phyloP scores from a whole-genome alignment of 1,140 invertebrate species.

The Cotesia chilonis region DNA sequence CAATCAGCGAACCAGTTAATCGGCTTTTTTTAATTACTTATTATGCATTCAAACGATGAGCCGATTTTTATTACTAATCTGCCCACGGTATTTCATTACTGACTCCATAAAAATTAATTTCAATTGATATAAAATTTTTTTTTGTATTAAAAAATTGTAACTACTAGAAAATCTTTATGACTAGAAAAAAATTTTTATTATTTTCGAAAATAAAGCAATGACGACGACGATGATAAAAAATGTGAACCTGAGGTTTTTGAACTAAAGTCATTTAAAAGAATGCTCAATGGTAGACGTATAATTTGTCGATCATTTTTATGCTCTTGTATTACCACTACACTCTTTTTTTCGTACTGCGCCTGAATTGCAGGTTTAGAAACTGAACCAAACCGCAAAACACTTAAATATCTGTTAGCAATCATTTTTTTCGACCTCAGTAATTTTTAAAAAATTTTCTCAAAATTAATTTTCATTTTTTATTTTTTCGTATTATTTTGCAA shows the following conservation, averaged over 20 bases:
- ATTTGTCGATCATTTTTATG: constrained; percentile 26
- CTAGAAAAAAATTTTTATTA: too few species aligned
- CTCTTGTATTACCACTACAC: not conserved
- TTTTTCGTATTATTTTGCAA: not conserved
- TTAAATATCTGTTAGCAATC: constrained; percentile 20
- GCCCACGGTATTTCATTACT: too few species aligned
- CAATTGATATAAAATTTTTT: too few species aligned
- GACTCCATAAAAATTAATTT: too few species aligned
- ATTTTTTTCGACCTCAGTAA: too few species aligned
- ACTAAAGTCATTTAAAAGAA: constrained; percentile 19
- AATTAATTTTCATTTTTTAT: constrained; percentile 10
- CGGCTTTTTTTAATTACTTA: too few species aligned
- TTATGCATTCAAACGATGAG: too few species aligned
- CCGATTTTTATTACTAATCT: too few species aligned
- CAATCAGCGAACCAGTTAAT: constrained; percentile 7
- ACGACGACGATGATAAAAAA: not conserved
- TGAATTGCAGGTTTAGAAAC: constrained; percentile 32
- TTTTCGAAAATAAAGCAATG: too few species aligned
- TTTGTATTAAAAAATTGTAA: too few species aligned
- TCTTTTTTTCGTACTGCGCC: not conserved
- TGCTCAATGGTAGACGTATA: constrained; percentile 24
- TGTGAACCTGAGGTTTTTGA: constrained; percentile 20
- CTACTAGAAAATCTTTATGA: too few species aligned
- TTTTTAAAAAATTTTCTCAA: too few species aligned
- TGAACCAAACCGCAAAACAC: not conserved